Evolutionary conservation across 2,888 invertebrate genomes (phyloP).

Genomic region (Stenoptilia bipunctidactyla): DNA sequence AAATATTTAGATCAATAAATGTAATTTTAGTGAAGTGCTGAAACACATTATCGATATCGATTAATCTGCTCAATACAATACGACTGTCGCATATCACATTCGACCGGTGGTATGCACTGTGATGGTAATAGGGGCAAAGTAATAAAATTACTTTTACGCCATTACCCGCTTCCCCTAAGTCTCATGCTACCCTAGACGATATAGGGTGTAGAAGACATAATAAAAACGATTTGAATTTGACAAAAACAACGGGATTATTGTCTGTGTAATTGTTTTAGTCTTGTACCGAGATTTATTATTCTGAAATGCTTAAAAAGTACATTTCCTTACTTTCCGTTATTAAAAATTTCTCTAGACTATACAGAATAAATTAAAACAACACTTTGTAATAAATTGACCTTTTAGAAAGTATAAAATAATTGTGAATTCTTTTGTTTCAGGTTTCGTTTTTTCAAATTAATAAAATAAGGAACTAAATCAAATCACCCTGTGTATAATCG

Average conservation of each 20-base stretch:
- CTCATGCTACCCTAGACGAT: constrained; percentile 34
- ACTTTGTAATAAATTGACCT: no score
- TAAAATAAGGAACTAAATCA: constrained; percentile 2
- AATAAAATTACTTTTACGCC: constrained; percentile 71
- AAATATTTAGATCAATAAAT: no score
- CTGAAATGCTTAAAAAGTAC: no score
- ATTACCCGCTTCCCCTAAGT: constrained; percentile 56
- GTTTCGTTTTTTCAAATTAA: no score
- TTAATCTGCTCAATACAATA: neutral
- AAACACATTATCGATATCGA: neutral
- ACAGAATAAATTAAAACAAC: no score
- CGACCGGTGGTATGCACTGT: constrained; percentile 64
- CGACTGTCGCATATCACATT: constrained; percentile 38
- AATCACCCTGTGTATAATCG: constrained; percentile 23
- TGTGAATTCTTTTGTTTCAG: no score
- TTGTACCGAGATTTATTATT: constrained; percentile 31
- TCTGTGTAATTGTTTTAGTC: constrained; percentile 53
- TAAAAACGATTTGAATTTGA: constrained; percentile 46
- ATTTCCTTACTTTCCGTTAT: no score
- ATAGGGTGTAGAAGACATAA: constrained; percentile 55
- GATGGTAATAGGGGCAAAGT: constrained; percentile 70
- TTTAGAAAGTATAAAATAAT: no score
- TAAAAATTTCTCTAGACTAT: no score
- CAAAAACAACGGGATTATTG: constrained; percentile 50
- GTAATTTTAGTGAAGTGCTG: no score